These are phyloP conservation scores for Lemur catta DNA, from an alignment of 2,797 vertebrate species.

Conservation along the genomic window DNA sequence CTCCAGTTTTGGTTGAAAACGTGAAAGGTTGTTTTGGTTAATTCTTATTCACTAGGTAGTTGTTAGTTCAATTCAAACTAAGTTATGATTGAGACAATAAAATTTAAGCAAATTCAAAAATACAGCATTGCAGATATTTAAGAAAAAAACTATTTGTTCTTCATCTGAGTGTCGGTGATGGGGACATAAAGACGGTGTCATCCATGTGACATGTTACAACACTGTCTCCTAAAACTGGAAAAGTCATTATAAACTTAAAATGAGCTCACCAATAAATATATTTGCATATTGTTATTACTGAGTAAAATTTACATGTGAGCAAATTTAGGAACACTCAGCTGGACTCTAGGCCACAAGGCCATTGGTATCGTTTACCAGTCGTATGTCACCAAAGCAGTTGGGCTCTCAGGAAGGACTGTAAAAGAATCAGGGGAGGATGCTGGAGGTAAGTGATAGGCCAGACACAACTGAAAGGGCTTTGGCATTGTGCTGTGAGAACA, in stretches of 20 bases:
- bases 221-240: neutral
- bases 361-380: neutral
- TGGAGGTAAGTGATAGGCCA: neutral
- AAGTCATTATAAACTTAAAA: neutral
- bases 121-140: neutral
- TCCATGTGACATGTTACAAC: neutral
- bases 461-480: neutral
- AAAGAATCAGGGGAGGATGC: neutral
- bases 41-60: neutral
- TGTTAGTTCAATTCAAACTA: neutral
- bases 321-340: neutral
- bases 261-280: neutral
- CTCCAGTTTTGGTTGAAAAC: neutral
- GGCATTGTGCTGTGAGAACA: too few species aligned
- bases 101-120: neutral
- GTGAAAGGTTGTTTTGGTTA: neutral
- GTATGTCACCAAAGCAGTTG: neutral
- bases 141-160: neutral
- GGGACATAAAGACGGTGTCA: neutral
- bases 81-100: neutral
- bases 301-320: neutral
- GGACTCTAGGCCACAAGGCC: neutral
- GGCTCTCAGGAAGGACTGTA: neutral
- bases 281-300: neutral
- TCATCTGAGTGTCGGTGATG: neutral